These are phyloP conservation scores for Microctonus aethiopoides DNA, from an alignment of 2,888 invertebrate genomes.

Conservation along the genomic window DNA sequence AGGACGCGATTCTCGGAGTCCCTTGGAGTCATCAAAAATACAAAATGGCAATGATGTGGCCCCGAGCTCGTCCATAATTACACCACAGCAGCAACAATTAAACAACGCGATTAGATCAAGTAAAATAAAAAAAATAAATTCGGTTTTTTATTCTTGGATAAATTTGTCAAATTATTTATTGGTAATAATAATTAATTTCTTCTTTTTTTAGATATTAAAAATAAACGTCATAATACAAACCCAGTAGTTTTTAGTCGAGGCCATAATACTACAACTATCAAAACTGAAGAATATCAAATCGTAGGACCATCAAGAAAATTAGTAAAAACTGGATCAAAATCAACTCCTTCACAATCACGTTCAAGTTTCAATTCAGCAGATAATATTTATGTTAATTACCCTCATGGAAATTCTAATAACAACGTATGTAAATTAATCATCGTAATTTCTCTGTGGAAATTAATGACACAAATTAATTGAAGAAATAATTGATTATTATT, in stretches of 20 bases:
- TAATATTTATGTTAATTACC: no score
- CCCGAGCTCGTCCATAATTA: slow-evolving; percentile 49
- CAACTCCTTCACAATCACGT: no score
- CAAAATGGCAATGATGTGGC: slow-evolving; percentile 43
- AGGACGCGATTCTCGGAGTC: slow-evolving; percentile 23
- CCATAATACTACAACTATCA: no score
- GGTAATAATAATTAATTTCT: neutral
- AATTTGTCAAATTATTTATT: neutral
- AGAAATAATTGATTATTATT: neutral
- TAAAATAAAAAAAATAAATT: no score
- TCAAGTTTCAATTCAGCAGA: no score
- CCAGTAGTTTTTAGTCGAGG: no score
- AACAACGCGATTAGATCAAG: no score
- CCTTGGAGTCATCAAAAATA: neutral
- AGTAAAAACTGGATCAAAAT: neutral
- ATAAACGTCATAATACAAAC: no score
- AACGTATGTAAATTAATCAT: neutral
- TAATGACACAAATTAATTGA: neutral
- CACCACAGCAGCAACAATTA: neutral
- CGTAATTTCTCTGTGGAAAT: neutral
- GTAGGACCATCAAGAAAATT: neutral
- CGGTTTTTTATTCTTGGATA: neutral
- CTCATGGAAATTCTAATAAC: neutral
- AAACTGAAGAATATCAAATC: neutral
- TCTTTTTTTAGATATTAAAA: neutral